These are phyloP conservation scores for Heterodera carotae DNA, from an alignment of 1,140 invertebrate genomes.

Conservation along the genomic window DNA sequence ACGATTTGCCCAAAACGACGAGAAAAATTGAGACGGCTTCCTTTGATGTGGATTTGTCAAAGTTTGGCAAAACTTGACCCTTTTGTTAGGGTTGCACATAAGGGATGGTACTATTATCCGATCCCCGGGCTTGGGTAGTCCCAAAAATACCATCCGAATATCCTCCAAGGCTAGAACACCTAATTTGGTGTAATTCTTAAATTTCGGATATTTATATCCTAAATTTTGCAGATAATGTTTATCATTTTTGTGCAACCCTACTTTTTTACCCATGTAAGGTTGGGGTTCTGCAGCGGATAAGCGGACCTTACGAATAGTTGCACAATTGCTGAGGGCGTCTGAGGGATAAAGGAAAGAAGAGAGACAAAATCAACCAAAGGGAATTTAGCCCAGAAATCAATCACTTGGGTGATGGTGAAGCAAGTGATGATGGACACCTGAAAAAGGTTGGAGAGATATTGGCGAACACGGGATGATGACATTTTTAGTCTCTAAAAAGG, in stretches of 20 bases:
- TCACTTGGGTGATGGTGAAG: constrained; percentile 49
- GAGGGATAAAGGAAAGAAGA: constrained; percentile 7
- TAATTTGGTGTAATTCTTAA: too few relatives aligned
- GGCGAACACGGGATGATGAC: too few relatives aligned
- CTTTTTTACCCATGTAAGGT: constrained; percentile 26
- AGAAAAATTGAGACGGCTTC: constrained; percentile 35
- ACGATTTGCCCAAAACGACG: constrained; percentile 42
- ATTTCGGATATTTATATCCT: too few relatives aligned
- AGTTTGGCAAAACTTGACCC: neutral
- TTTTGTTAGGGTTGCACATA: too few relatives aligned
- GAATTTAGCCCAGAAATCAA: neutral
- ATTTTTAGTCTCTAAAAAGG: too few relatives aligned
- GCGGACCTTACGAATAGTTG: constrained; percentile 27
- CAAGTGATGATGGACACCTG: constrained; percentile 45
- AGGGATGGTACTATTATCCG: too few relatives aligned
- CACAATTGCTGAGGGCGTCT: constrained; percentile 43
- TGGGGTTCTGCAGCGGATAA: constrained; percentile 17
- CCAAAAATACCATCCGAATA: too few relatives aligned
- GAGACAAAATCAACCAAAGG: neutral
- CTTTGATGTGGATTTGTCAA: constrained; percentile 12
- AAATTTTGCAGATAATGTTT: too few relatives aligned
- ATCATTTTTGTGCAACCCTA: too few relatives aligned
- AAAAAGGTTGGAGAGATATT: neutral
- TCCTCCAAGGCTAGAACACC: too few relatives aligned
- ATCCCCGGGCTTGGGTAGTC: too few relatives aligned